A percentile compares a stretch with the other conserved stretches of the same genome.
phyloP scores from a whole-genome alignment of 2,797 vertebrate genomes.

The Catharus ustulatus region DNA sequence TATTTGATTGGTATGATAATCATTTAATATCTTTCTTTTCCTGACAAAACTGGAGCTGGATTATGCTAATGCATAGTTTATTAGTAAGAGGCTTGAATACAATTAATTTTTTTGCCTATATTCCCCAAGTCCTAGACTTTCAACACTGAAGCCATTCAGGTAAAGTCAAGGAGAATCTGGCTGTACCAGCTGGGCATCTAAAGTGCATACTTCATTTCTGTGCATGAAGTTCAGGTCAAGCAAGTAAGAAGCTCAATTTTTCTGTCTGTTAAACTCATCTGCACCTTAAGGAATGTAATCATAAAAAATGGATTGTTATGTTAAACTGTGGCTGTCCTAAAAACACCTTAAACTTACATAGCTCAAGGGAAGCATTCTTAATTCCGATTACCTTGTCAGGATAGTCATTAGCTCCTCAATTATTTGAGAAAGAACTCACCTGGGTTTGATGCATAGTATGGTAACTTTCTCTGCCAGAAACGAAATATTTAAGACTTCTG shows the following conservation, averaged over 20 bases:
- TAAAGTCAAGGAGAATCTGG: neutral
- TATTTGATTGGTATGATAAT: constrained; percentile 5
- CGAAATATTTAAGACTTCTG: neutral
- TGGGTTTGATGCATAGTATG: neutral
- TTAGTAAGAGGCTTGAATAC: neutral
- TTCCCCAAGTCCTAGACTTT: neutral
- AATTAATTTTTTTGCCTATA: neutral
- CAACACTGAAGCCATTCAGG: neutral
- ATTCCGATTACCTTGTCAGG: neutral
- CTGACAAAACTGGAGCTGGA: neutral
- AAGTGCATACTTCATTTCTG: neutral
- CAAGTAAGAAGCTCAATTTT: neutral
- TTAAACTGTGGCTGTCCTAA: neutral
- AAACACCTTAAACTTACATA: neutral
- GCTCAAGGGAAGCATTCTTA: neutral
- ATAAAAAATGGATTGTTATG: neutral
- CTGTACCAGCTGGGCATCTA: neutral
- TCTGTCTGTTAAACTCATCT: neutral
- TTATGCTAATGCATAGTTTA: neutral
- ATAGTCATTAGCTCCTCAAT: neutral
- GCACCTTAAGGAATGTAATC: neutral
- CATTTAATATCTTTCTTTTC: neutral
- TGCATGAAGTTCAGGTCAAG: neutral
- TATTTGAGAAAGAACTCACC: neutral
- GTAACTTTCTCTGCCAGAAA: neutral